These are phyloP conservation scores for Melanotaenia duboulayi DNA, from an alignment of 2,113 vertebrate genomes.

Conservation along the genomic window DNA sequence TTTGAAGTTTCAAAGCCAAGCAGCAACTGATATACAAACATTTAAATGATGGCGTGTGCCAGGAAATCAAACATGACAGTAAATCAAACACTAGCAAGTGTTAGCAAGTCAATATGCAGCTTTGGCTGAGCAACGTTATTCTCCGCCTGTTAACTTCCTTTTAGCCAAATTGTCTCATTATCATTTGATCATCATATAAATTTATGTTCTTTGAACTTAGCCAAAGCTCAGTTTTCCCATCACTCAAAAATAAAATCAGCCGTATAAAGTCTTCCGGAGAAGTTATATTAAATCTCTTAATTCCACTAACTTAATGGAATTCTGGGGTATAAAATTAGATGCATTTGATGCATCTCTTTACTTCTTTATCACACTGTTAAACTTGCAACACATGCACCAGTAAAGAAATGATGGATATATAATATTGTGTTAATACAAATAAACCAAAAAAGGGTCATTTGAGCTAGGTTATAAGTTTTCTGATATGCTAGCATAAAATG, in stretches of 20 bases:
- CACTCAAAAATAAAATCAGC: background rate
- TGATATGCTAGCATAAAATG: too few species aligned
- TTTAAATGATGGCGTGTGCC: conserved; percentile 3
- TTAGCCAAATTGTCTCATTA: background rate
- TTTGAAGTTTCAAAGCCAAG: conserved; percentile 65
- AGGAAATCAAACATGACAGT: conserved; percentile 18
- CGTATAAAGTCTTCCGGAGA: background rate
- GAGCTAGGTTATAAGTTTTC: too few species aligned
- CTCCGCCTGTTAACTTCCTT: background rate
- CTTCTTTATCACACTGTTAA: too few species aligned
- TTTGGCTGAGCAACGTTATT: conserved; percentile 9
- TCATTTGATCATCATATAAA: background rate
- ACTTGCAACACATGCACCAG: too few species aligned
- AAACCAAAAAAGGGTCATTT: too few species aligned
- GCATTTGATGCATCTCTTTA: too few species aligned
- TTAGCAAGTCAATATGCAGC: background rate
- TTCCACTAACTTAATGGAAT: too few species aligned
- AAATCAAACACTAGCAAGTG: background rate
- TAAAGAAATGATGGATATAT: too few species aligned
- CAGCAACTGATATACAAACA: conserved; percentile 44
- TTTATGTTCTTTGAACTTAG: background rate
- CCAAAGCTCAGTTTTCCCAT: background rate
- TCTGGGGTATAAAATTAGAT: too few species aligned
- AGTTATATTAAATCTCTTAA: too few species aligned
- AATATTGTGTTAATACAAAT: too few species aligned